A percentile compares a stretch with the other conserved stretches of the same genome.
phyloP scores from a whole-genome alignment of 2,113 vertebrate species.

The Camarhynchus parvulus region DNA sequence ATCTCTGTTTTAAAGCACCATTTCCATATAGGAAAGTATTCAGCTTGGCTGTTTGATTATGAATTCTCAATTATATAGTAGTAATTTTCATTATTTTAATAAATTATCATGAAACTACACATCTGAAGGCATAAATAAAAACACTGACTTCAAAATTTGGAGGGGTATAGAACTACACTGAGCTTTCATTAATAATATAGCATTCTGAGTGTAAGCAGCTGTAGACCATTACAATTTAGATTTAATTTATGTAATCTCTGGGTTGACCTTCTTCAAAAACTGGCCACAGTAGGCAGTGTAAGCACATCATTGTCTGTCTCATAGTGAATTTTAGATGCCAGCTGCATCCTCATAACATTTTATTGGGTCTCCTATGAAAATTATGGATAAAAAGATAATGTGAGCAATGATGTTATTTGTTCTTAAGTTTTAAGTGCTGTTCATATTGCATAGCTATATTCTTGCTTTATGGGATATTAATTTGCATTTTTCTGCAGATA shows the following conservation, averaged over 20 bases:
- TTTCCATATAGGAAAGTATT: background rate
- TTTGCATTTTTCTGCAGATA: constrained; percentile 44
- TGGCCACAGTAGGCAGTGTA: background rate
- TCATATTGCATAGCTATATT: constrained; percentile 47
- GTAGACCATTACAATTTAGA: background rate
- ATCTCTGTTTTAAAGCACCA: background rate
- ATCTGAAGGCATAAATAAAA: background rate
- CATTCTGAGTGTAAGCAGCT: background rate
- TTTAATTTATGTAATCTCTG: constrained; percentile 41
- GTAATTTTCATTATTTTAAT: background rate
- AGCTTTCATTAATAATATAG: constrained; percentile 24
- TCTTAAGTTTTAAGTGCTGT: constrained; percentile 47
- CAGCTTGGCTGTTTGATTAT: background rate
- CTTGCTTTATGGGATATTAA: constrained; percentile 39
- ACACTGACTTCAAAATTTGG: background rate
- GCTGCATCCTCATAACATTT: constrained; percentile 43
- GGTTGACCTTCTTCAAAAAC: constrained; percentile 43
- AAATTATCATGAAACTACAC: background rate
- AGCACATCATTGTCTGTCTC: background rate
- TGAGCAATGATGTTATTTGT: constrained; percentile 40
- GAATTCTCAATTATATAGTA: background rate
- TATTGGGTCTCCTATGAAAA: constrained; percentile 52
- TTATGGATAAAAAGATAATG: constrained; percentile 37
- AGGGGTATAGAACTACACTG: background rate
- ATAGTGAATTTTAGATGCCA: constrained; percentile 36